Evolutionary conservation across 2,797 vertebrate genomes (phyloP), one percentile per base, ranked within the genome.

Genomic region (Streptopelia turtur): DNA sequence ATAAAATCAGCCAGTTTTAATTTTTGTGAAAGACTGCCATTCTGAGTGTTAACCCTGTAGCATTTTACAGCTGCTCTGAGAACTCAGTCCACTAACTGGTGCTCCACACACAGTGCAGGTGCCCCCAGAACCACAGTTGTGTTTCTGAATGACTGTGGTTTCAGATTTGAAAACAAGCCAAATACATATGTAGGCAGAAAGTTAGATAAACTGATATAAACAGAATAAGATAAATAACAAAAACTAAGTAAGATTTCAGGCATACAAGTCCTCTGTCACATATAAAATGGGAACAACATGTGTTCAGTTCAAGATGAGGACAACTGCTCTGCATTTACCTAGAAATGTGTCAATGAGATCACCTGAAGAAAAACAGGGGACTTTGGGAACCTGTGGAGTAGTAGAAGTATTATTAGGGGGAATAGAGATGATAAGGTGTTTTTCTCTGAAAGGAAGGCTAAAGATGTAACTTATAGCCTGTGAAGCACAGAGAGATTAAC

Each of bases 101-200:
- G 8, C 4, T 71, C 24, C 39, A 45, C 10, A 24, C 22, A 7
- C 24, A 52, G 6, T 25, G 8, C 6, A 11, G 35, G 10, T 28
- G 20, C 14, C 10, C 3, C 1, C 4, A 8, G 31, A 61, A 72
- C 3, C 11, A 41, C 22, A 64, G 2, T 9, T 21, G 5, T 33
- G 13, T 12, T 79, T 85, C 71, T 31, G 22, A 72, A 33, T 27
- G 1, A 37, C 2, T 55, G 11, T 18, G 28, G 13, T 35, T 31
- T 9, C 33, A 71, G 75, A 2, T 39, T 79, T 59, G 17, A 41
- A 71, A 87, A 61, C 3, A 59, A 71, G 9, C 1, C 1, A 3
- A 82, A 4, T 71, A 57, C 11, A 22, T 59, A 28, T 2, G 14
- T 12, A 57, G 23, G 8, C 11, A 53, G 23, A 80, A 74, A 5